phyloP scores from a whole-genome alignment of 2,888 invertebrate species.

The Rhamnusium bicolor region DNA sequence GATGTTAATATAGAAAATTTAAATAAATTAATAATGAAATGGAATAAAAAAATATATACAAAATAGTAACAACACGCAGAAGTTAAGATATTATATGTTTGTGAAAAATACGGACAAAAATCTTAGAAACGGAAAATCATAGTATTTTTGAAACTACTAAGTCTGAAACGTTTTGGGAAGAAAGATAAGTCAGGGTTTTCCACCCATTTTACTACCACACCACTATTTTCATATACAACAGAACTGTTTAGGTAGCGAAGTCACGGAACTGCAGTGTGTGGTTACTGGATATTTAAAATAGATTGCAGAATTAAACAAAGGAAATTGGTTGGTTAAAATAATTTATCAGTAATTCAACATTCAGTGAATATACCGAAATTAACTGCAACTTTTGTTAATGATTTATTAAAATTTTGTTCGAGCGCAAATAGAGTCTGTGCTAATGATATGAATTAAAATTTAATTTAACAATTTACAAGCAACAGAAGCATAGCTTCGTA shows the following conservation, averaged over 20 bases:
- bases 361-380: background rate
- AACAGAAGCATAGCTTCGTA: background rate
- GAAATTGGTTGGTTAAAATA: background rate
- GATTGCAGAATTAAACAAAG: background rate
- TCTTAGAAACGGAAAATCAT: no score
- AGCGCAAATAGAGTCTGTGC: background rate
- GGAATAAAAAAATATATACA: no score
- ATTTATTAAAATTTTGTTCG: background rate
- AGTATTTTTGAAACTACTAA: no score
- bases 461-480: background rate
- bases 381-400: background rate
- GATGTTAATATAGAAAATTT: no score
- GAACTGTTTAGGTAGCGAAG: background rate
- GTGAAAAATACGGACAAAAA: no score
- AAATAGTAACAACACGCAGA: no score
- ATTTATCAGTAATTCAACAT: background rate
- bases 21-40: no score
- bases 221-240: no score
- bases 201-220: no score
- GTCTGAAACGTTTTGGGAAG: no score
- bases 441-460: background rate
- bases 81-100: no score
- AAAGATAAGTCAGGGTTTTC: no score
- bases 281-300: background rate
- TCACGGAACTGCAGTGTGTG: background rate